Conservation (phyloP, 2,888 invertebrate species). For the Merodon equestris region DNA sequence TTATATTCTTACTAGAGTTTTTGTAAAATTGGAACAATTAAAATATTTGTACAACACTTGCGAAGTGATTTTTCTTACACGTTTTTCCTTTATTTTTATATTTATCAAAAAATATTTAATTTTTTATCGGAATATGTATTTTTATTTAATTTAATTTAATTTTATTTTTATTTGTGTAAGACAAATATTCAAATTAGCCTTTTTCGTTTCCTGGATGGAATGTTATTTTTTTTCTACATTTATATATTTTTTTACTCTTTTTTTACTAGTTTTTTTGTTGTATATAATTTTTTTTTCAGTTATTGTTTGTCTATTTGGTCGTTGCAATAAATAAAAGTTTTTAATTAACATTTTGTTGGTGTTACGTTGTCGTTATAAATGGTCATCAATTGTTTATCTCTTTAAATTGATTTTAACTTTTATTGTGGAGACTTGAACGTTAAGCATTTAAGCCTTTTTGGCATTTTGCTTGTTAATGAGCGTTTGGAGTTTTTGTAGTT, state of each 20-base stretch:
- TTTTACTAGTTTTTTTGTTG: conserved; percentile 13
- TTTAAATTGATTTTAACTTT: too few relatives aligned
- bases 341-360: conserved; percentile 62
- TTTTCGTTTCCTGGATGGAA: conserved; percentile 70
- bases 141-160: too few relatives aligned
- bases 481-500: conserved; percentile 88
- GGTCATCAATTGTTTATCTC: neutral
- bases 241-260: conserved; percentile 18
- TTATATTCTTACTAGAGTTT: neutral
- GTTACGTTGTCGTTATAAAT: conserved; percentile 32
- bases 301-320: conserved; percentile 66
- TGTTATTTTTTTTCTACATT: conserved; percentile 38
- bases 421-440: conserved; percentile 22
- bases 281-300: conserved; percentile 39
- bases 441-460: conserved; percentile 78
- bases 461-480: conserved; percentile 82
- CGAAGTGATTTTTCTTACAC: conserved; percentile 45
- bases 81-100: conserved; percentile 28
- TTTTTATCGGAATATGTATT: conserved; percentile 56
- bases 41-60: conserved; percentile 65
- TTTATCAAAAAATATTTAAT: conserved; percentile 59
- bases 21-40: conserved; percentile 61
- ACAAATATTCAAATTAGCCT: conserved; percentile 57
- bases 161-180: conserved; percentile 21
- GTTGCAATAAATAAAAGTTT: conserved; percentile 67